Evolutionary conservation across 2,113 vertebrate genomes (phyloP).

Genomic region (Aspiorhynchus laticeps): DNA sequence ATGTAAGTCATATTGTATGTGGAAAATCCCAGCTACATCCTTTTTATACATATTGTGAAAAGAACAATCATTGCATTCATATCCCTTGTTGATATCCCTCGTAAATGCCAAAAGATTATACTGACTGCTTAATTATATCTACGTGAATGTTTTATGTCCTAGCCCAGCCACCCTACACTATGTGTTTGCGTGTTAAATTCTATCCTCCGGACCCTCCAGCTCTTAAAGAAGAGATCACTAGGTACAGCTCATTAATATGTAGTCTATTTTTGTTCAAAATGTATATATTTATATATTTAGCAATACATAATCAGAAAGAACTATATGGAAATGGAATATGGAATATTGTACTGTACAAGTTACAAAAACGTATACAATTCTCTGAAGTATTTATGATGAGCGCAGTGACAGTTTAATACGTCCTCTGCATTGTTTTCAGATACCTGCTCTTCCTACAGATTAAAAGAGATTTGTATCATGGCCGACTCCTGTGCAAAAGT

Average conservation of each 20-base stretch:
- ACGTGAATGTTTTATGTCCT: constrained; percentile 50
- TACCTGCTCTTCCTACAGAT: constrained; percentile 97
- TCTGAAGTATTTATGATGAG: background rate
- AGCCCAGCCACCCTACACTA: constrained; percentile 97
- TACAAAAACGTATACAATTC: background rate
- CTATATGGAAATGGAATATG: background rate
- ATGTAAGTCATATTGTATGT: constrained; percentile 81
- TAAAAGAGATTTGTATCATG: constrained; percentile 96
- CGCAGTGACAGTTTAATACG: background rate
- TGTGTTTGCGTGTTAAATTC: constrained; percentile 98
- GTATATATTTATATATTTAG: background rate
- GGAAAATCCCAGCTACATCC: background rate
- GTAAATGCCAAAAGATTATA: background rate
- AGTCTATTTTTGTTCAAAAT: background rate
- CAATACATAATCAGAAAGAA: background rate
- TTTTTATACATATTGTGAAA: background rate
- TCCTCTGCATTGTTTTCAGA: constrained; percentile 68
- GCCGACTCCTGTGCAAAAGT: constrained; percentile 94
- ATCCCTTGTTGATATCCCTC: background rate
- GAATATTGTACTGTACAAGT: background rate
- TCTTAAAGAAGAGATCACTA: constrained; percentile 97
- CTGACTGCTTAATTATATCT: constrained; percentile 10
- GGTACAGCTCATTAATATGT: constrained; percentile 71
- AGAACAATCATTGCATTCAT: background rate
- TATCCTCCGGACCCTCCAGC: constrained; percentile 93